phyloP scores from a whole-genome alignment of 2,113 vertebrate species.

The Falco punctatus region DNA sequence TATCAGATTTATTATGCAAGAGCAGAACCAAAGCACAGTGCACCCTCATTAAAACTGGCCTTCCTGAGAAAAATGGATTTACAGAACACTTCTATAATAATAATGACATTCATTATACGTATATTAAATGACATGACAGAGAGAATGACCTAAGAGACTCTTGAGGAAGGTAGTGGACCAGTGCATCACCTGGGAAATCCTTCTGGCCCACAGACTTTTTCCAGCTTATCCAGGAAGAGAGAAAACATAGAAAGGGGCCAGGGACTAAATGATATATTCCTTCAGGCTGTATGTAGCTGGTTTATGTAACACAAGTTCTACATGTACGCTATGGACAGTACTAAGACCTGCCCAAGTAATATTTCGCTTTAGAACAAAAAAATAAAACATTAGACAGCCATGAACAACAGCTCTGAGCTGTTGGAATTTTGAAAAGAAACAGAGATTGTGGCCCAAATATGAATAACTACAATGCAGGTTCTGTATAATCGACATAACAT shows the following conservation, averaged over 20 bases:
- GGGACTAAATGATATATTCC: not conserved
- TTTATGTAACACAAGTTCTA: not conserved
- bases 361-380: slow-evolving; percentile 5
- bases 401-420: not conserved
- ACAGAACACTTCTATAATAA: not conserved
- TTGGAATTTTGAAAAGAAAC: slow-evolving; percentile 14
- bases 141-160: not conserved
- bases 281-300: not conserved
- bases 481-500: not conserved
- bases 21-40: not conserved
- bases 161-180: not conserved
- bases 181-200: not conserved
- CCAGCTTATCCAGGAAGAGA: not conserved
- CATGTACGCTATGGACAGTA: not conserved
- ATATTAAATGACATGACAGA: not conserved
- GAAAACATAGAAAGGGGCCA: not conserved
- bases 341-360: not conserved
- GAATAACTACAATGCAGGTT: not conserved
- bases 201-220: not conserved
- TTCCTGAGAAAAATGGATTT: slow-evolving; percentile 18
- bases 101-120: not conserved
- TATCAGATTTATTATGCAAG: not conserved
- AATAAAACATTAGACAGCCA: not conserved
- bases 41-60: not conserved
- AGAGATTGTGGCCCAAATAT: not conserved